Evolutionary conservation across 2,113 vertebrate species (phyloP).

Genomic region (Archocentrus centrarchus): DNA sequence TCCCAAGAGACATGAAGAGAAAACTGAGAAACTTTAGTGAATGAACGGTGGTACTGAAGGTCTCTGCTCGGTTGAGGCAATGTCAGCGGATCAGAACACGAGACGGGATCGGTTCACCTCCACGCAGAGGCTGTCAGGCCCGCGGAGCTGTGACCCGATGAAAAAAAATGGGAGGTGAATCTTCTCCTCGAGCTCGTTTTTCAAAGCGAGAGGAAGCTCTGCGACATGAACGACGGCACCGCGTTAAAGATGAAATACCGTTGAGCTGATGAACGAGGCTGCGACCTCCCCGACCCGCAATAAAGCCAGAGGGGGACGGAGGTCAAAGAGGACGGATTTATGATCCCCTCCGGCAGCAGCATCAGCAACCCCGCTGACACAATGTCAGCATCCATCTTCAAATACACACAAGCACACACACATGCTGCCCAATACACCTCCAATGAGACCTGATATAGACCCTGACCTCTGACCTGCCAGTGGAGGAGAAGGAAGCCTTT

Average conservation of each 20-base stretch:
- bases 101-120: neutral
- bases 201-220: constrained; percentile 28
- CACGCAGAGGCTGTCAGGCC: neutral
- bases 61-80: neutral
- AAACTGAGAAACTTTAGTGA: neutral
- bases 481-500: neutral
- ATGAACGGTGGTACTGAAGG: neutral
- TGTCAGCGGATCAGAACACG: neutral
- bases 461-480: constrained; percentile 52
- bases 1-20: neutral
- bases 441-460: constrained; percentile 3
- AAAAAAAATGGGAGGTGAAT: neutral
- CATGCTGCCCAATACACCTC: neutral
- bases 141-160: neutral
- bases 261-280: constrained; percentile 38
- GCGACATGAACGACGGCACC: constrained; percentile 4
- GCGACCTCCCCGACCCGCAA: constrained; percentile 26
- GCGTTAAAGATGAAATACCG: constrained; percentile 41
- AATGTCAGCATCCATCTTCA: constrained; percentile 9
- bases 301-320: constrained; percentile 34
- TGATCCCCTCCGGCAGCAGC: neutral
- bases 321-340: constrained; percentile 61
- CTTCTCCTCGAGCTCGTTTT: constrained; percentile 3
- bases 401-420: constrained; percentile 4
- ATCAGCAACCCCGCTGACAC: neutral